Base-by-base conservation (phyloP, 2,797 vertebrate genomes). In the Fistularia commersonii region DNA sequence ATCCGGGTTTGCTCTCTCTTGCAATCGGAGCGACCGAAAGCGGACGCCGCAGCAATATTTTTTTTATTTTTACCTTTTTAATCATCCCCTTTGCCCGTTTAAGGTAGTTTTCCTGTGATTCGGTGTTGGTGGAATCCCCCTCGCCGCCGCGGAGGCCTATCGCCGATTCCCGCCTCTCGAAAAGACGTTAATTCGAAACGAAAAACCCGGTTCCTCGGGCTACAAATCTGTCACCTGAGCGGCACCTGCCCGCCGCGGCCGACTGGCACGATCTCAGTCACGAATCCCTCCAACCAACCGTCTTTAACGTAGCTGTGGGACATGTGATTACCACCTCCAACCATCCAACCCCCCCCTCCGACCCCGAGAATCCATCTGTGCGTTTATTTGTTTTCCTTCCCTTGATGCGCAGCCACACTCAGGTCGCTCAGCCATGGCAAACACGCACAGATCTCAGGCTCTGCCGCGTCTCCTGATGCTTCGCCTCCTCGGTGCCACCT, bases 401-500 rank as follows among this genome's bases (percentile, higher is more conserved):
- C 45, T 71, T 66, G 60, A 70, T 54, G 35, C 67, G 57, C 68
- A 74, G 60, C 54, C 68, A 68, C 76, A 74, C 72, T 76, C 58
- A 10, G 70, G 23, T 69, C 73, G 62, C 65, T 84, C 75, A 89
- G 68, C 81, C 85, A 52, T 77, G 77, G 76, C 68, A 79, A 76
- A 81, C 61, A 38, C 6, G 46, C 66, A 48, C 72, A 77, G 62
- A 84, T 77, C 65, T 66, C 31, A 55, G 41, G 76, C 69, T 70
- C 50, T 62, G 57, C 61, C 72, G 69, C 55, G 52, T 79, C 73
- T 76, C 65, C 69, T 33, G 68, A 81, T 80, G 62, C 67, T 52
- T 69, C 5, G 48, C 61, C 72, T 70, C 74, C 69, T 64, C 57
- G 8, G 6, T 50, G 74, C 83, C 90, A 91, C 88, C 89, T 90